A percentile compares a stretch with the other conserved stretches of the same genome.
Evolutionary conservation across 2,113 vertebrate genomes (phyloP).

Genomic region (Pachycephala philippinensis): DNA sequence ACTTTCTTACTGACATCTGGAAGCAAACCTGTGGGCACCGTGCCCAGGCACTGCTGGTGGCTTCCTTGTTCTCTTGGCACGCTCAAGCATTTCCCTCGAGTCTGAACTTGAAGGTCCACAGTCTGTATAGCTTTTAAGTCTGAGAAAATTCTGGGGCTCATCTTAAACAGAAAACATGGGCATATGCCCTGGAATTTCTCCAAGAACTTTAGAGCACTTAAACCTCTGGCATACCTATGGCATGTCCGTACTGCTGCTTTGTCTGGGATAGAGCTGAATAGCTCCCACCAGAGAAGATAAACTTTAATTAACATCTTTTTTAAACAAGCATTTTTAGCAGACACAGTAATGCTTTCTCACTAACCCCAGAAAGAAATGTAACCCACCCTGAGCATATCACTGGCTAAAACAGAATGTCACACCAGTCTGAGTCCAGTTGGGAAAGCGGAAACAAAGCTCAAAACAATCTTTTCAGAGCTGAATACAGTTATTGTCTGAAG

Average conservation of each 20-base stretch:
- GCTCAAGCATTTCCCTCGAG: background rate
- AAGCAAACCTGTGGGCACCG: background rate
- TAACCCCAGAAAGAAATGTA: background rate
- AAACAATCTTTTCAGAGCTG: background rate
- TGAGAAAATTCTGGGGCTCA: background rate
- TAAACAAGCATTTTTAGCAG: background rate
- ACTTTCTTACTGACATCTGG: background rate
- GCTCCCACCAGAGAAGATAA: background rate
- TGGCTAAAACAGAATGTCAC: background rate
- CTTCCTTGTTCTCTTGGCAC: background rate
- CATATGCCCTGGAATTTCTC: background rate
- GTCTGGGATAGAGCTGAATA: background rate
- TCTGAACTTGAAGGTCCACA: background rate
- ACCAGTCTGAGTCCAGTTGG: background rate
- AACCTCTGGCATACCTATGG: background rate
- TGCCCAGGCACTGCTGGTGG: background rate
- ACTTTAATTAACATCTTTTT: background rate
- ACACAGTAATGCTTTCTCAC: background rate
- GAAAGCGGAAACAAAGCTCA: background rate
- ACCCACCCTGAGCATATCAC: background rate
- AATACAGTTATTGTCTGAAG: background rate
- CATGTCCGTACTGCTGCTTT: background rate
- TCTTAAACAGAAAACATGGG: background rate
- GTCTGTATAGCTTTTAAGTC: background rate
- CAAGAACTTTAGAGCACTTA: background rate